Percentiles rank a stretch among this genome's conserved stretches.
These are phyloP conservation scores for Polyodon spathula DNA, from an alignment of 2,113 vertebrate genomes.

Conservation along the genomic window DNA sequence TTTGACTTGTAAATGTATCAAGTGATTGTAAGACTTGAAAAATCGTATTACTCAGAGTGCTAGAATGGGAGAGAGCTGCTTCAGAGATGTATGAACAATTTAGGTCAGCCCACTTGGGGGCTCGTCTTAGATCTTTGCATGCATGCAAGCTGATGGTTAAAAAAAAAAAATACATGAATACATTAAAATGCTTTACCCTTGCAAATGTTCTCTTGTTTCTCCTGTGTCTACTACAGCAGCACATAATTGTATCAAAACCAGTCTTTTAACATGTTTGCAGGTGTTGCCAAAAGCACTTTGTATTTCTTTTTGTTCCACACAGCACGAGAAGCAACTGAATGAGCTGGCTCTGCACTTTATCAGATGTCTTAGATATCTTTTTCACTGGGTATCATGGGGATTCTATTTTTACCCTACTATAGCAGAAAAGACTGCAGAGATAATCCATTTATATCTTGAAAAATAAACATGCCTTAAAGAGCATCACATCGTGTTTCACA, in stretches of 20 bases:
- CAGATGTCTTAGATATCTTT: constrained; percentile 13
- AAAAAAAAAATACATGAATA: neutral
- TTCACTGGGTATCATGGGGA: constrained; percentile 12
- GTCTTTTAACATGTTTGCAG: neutral
- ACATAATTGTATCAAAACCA: neutral
- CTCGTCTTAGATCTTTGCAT: neutral
- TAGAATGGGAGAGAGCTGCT: neutral
- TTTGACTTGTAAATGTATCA: neutral
- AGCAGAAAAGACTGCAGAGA: constrained; percentile 12
- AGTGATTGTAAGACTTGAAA: neutral
- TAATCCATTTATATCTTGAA: constrained; percentile 7
- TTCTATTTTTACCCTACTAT: constrained; percentile 17
- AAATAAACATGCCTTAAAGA: constrained; percentile 5
- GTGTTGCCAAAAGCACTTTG: neutral
- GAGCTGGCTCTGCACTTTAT: neutral
- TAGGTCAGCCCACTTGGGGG: constrained; percentile 9
- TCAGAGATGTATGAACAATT: constrained; percentile 10
- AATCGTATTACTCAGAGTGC: neutral
- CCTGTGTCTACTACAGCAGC: neutral
- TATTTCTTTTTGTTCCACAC: neutral
- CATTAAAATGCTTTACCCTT: neutral
- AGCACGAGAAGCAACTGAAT: neutral
- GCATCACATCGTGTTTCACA: neutral
- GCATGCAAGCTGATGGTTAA: neutral
- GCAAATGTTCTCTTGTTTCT: neutral